Conservation (phyloP, 2,888 invertebrate genomes). For the Acronicta alni region DNA sequence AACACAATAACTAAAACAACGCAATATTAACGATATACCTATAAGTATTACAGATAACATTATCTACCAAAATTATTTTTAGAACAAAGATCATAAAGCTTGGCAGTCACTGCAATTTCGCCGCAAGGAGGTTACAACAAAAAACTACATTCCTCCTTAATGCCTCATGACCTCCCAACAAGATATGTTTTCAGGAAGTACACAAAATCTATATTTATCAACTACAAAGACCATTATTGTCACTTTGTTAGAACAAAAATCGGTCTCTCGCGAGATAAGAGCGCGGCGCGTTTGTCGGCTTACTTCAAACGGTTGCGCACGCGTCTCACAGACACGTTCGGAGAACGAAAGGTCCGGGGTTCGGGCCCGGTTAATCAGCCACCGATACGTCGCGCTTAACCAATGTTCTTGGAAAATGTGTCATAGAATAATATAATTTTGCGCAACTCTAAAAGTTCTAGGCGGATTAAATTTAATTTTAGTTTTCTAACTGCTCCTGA, state of each 20-base stretch:
- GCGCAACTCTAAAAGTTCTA: slow-evolving; percentile 13
- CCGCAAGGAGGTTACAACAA: slow-evolving; percentile 6
- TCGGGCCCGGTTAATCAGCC: slow-evolving; percentile 79
- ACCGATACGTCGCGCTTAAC: slow-evolving; percentile 72
- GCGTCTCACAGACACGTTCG: slow-evolving; percentile 76
- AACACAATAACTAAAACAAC: too few species aligned
- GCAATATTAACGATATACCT: too few species aligned
- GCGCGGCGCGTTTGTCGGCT: slow-evolving; percentile 84
- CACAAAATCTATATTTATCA: slow-evolving; percentile 78
- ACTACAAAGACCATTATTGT: slow-evolving; percentile 85
- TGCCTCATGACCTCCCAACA: slow-evolving; percentile 31
- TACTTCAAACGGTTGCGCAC: slow-evolving; percentile 78
- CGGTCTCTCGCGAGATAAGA: slow-evolving; percentile 82
- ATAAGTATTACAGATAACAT: not conserved
- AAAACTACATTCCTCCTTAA: slow-evolving; percentile 17
- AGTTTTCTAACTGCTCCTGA: too few species aligned
- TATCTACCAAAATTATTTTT: not conserved
- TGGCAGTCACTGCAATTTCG: not conserved
- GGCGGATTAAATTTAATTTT: too few species aligned
- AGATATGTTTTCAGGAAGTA: slow-evolving; percentile 65
- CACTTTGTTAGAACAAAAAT: slow-evolving; percentile 83
- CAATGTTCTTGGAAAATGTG: slow-evolving; percentile 67
- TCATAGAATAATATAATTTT: slow-evolving; percentile 32
- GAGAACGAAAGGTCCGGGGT: slow-evolving; percentile 80
- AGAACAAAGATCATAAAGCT: slow-evolving; percentile 1